These are phyloP conservation scores for Mesorhabditis belari DNA, from an alignment of 2,888 invertebrate genomes.

Conservation along the genomic window DNA sequence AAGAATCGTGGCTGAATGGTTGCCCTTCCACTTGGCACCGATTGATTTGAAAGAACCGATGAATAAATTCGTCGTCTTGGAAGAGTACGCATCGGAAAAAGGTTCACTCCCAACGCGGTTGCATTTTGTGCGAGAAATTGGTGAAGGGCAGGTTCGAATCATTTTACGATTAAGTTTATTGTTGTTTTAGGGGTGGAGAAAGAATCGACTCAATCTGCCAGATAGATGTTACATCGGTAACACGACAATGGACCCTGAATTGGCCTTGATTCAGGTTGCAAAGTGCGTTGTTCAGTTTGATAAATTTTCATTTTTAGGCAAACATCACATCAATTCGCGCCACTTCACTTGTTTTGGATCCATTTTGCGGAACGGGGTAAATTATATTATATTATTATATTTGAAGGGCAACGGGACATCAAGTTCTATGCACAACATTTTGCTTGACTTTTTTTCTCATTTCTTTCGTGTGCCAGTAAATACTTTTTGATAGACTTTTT, in stretches of 20 bases:
- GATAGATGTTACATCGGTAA: conserved; percentile 87
- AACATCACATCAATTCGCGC: conserved; percentile 75
- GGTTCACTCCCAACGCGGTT: conserved; percentile 11
- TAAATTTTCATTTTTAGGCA: conserved; percentile 62
- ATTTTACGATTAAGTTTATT: not conserved
- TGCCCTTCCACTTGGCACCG: conserved; percentile 68
- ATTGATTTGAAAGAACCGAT: conserved; percentile 78
- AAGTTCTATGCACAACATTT: no score
- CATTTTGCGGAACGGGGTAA: conserved; percentile 82
- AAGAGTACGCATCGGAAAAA: conserved; percentile 22
- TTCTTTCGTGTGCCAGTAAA: no score
- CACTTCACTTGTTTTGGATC: conserved; percentile 78
- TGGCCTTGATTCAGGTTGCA: conserved; percentile 73
- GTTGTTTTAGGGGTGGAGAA: conserved; percentile 81
- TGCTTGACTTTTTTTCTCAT: no score
- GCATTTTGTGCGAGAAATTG: conserved; percentile 13
- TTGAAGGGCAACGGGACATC: no score
- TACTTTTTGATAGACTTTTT: no score
- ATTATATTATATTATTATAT: no score
- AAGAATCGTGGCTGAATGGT: conserved; percentile 67
- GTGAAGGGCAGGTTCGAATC: conserved; percentile 53
- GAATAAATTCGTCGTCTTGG: conserved; percentile 68
- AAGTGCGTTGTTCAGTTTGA: not conserved
- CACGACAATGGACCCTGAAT: conserved; percentile 93
- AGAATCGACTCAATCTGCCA: conserved; percentile 76